Evolutionary conservation across 2,888 invertebrate genomes (phyloP).

Genomic region (Pantelozetes paolii): DNA sequence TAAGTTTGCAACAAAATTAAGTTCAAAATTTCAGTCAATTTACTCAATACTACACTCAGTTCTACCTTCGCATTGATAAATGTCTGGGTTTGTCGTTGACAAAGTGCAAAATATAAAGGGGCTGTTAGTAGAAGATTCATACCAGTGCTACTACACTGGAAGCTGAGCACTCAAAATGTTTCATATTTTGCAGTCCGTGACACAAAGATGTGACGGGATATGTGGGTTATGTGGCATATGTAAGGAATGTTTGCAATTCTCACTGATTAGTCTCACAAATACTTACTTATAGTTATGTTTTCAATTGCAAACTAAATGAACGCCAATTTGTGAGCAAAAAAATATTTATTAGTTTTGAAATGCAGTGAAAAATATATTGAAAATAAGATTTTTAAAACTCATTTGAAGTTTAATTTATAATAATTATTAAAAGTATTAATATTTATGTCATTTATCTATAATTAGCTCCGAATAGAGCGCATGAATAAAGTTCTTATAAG

Average conservation of each 20-base stretch:
- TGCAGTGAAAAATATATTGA: background rate
- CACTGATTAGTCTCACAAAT: slow-evolving; percentile 12
- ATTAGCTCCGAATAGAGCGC: too few species aligned
- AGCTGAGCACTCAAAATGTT: background rate
- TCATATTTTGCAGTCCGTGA: slow-evolving; percentile 7
- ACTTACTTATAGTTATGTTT: slow-evolving; percentile 5
- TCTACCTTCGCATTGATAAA: background rate
- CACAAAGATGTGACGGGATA: slow-evolving; percentile 8
- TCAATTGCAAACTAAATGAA: slow-evolving; percentile 1
- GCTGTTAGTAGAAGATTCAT: slow-evolving; percentile 2
- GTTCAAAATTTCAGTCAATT: slow-evolving; percentile 14
- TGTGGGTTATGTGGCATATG: too few species aligned
- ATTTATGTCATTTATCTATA: background rate
- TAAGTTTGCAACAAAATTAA: slow-evolving; percentile 1
- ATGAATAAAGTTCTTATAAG: too few species aligned
- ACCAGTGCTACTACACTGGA: background rate
- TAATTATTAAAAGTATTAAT: slow-evolving; percentile 2
- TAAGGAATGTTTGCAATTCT: slow-evolving; percentile 1
- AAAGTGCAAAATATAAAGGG: slow-evolving; percentile 5
- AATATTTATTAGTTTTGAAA: background rate
- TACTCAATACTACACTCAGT: background rate
- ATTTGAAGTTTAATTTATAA: slow-evolving; percentile 10
- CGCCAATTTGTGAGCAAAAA: background rate
- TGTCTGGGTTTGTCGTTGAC: slow-evolving; percentile 8
- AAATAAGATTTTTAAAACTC: background rate